These are phyloP conservation scores for Balanococcus diminutus DNA, from an alignment of 2,888 invertebrate species.

Conservation along the genomic window DNA sequence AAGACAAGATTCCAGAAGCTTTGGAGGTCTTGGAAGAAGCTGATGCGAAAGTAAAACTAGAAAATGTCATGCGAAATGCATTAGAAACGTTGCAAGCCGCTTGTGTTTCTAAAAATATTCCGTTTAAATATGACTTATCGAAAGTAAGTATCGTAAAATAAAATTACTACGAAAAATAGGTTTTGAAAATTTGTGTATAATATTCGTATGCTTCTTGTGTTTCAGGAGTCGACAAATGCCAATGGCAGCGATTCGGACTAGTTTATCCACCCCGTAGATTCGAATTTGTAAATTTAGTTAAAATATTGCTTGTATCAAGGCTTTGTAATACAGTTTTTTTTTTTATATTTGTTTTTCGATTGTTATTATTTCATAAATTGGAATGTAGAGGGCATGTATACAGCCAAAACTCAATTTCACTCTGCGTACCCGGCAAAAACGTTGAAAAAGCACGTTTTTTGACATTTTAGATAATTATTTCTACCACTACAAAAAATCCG, in stretches of 20 bases:
- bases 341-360: background rate
- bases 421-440: no score
- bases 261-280: background rate
- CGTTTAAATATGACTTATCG: conserved; percentile 21
- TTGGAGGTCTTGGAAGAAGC: conserved; percentile 64
- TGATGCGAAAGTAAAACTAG: conserved; percentile 64
- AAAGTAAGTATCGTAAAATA: background rate
- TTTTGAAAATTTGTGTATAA: background rate
- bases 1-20: conserved; percentile 64
- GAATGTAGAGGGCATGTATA: no score
- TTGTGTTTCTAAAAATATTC: conserved; percentile 4
- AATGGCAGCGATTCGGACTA: background rate
- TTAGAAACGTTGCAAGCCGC: conserved; percentile 3
- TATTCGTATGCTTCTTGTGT: background rate
- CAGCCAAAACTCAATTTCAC: no score
- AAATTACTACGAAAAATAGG: background rate
- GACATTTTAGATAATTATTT: no score
- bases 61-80: conserved; percentile 66
- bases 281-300: background rate
- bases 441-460: no score
- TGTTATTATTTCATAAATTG: no score
- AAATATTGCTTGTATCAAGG: background rate
- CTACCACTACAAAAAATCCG: no score
- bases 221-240: background rate
- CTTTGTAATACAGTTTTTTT: background rate